phyloP scores from a whole-genome alignment of 2,113 vertebrate genomes.

The Toxotes chatareus region DNA sequence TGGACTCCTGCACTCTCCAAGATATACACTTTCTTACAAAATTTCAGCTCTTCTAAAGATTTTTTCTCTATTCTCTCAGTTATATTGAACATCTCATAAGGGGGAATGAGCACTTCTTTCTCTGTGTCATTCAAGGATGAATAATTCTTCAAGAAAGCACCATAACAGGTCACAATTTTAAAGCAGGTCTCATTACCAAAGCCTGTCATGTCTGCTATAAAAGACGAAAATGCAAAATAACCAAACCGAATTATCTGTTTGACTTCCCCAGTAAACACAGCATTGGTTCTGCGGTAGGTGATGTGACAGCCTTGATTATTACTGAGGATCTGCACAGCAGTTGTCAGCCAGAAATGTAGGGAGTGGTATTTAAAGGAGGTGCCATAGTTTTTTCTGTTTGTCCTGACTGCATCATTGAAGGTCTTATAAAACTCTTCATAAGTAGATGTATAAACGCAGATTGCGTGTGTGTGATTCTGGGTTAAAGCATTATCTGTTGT shows the following conservation, averaged over 20 bases:
- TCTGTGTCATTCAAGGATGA: background rate
- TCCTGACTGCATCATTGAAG: constrained; percentile 10
- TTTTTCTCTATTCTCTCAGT: fast-evolving
- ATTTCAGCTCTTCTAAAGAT: background rate
- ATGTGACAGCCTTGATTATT: background rate
- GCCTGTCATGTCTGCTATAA: fast-evolving
- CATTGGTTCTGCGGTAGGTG: constrained; percentile 2
- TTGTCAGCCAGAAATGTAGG: constrained; percentile 53
- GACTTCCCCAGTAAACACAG: fast-evolving
- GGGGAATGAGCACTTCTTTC: background rate
- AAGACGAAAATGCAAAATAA: too few species aligned
- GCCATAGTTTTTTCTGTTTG: background rate
- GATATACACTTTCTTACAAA: background rate
- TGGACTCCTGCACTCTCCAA: background rate
- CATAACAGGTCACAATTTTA: constrained; percentile 18
- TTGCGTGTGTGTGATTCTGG: constrained; percentile 42
- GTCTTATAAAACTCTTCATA: fast-evolving
- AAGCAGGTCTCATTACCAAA: constrained; percentile 42
- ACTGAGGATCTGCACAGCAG: constrained; percentile 20
- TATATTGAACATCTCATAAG: background rate
- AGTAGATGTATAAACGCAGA: constrained; percentile 45
- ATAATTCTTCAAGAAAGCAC: constrained; percentile 26
- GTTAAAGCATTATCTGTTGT: too few species aligned
- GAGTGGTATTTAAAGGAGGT: constrained; percentile 19
- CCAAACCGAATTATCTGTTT: constrained; percentile 41